Evolutionary conservation across 2,888 invertebrate genomes (phyloP).

Genomic region (Acleris cristana): DNA sequence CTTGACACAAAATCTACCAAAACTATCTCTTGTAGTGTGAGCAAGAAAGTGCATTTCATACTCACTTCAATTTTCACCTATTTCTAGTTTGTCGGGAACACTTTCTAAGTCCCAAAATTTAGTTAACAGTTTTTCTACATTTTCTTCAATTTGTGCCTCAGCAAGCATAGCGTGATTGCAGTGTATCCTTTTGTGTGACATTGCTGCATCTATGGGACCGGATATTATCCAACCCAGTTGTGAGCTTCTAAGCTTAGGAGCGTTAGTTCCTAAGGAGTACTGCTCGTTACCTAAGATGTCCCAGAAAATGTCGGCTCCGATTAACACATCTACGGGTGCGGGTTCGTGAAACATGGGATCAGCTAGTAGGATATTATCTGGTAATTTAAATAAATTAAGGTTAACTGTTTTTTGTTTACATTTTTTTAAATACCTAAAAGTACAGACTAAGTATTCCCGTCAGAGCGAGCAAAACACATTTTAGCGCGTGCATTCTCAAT

Average conservation of each 20-base stretch:
- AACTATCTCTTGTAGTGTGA: slow-evolving; percentile 31
- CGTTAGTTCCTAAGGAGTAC: slow-evolving; percentile 38
- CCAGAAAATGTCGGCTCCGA: slow-evolving; percentile 43
- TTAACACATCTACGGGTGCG: slow-evolving; percentile 36
- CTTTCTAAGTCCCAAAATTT: slow-evolving; percentile 46
- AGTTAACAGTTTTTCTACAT: slow-evolving; percentile 34
- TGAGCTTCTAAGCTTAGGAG: slow-evolving; percentile 39
- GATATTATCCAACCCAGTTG: slow-evolving; percentile 46
- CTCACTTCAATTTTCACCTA: slow-evolving; percentile 34
- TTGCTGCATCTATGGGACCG: slow-evolving; percentile 40
- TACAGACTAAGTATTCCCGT: no score
- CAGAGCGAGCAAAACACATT: no score
- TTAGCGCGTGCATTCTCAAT: no score
- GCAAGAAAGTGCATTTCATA: slow-evolving; percentile 43
- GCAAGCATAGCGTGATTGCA: slow-evolving; percentile 33
- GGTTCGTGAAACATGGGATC: slow-evolving; percentile 39
- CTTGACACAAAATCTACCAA: slow-evolving; percentile 42
- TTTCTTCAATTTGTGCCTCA: not conserved
- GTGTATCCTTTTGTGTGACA: slow-evolving; percentile 2
- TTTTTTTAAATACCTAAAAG: no score
- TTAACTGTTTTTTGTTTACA: no score
- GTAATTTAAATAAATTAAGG: slow-evolving; percentile 27
- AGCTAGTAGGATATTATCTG: slow-evolving; percentile 35
- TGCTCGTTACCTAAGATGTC: slow-evolving; percentile 43
- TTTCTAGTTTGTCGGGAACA: slow-evolving; percentile 34